Evolutionary conservation across 2,888 invertebrate species (phyloP).

Genomic region (Lutraria lutraria): DNA sequence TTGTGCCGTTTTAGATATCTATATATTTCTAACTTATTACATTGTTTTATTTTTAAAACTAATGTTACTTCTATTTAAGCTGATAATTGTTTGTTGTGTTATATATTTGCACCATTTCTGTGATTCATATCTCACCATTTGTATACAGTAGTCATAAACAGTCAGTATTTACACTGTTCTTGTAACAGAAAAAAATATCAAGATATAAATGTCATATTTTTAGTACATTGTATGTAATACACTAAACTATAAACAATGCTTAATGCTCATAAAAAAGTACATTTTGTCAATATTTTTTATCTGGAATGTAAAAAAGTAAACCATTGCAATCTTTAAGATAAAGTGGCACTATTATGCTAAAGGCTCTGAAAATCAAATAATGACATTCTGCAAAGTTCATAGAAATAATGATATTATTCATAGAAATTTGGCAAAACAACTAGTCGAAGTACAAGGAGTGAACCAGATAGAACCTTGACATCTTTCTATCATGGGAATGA

Average conservation of each 20-base stretch:
- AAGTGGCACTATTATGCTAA: too few relatives aligned
- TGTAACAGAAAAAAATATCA: too few relatives aligned
- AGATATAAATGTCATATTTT: too few relatives aligned
- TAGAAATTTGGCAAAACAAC: slow-evolving; percentile 45
- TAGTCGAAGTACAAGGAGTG: slow-evolving; percentile 51
- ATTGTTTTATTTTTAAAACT: neutral
- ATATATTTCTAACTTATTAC: neutral
- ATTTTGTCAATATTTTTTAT: too few relatives aligned
- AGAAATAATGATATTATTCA: slow-evolving; percentile 3
- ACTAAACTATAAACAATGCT: too few relatives aligned
- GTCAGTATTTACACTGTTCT: too few relatives aligned
- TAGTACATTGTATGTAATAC: too few relatives aligned
- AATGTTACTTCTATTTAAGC: neutral
- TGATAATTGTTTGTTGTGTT: neutral
- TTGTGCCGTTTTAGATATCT: neutral
- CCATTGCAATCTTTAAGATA: too few relatives aligned
- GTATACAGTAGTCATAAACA: neutral
- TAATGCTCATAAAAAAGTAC: too few relatives aligned
- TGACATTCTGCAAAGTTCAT: neutral
- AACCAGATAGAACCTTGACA: slow-evolving; percentile 47
- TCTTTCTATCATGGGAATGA: slow-evolving; percentile 66
- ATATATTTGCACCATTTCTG: neutral
- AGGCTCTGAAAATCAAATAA: too few relatives aligned
- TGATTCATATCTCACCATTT: neutral
- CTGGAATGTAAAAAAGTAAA: too few relatives aligned